Evolutionary conservation across 2,797 vertebrate species (phyloP), one percentile per base, ranked within the genome.

Genomic region (Thripadectes ignobilis): DNA sequence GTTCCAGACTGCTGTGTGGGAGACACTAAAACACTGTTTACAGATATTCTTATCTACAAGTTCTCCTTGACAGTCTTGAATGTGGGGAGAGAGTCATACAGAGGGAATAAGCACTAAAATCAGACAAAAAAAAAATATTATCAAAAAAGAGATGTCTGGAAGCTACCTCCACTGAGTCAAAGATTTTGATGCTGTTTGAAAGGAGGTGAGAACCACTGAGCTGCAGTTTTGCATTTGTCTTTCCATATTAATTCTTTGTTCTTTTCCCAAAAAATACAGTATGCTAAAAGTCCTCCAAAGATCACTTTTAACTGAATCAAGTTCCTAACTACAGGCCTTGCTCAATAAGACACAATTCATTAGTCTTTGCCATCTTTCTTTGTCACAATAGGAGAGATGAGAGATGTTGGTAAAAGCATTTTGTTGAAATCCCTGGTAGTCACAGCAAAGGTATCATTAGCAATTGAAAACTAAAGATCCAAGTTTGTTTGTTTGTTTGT

Each of bases 1-100:
- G 79, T 79, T 94, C 91, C 91, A 96, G 88, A 84, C 85, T 96
- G 91, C 69, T 93, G 95, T 58, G 93, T 96, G 91, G 96, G 96
- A 97, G 92, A 96, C 66, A 78, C 51, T 91, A 38, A 75, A 92
- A 83, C 51, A 85, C 54, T 94, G 48, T 93, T 94, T 92, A 88
- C 79, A 89, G 68, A 89, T 92, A 94, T 43, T 89, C 75, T 92
- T 91, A 75, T 86, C 85, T 88, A 67, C 82, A 83, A 20, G 69
- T 93, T 80, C 90, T 86, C 66, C 74, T 48, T 92, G n/a, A 65
- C 71, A 77, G 78, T 65, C 78, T 72, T 79, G 57, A 83, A 54
- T 26, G 15, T 67, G 55, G 24, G 11, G 74, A 89, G 36, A 66
- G 62, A 89, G 49, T 66, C 41, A 39, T 67, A 58, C n/a, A 77